Evolutionary conservation across 2,113 vertebrate genomes (phyloP).

Genomic region (Empidonax alnorum): DNA sequence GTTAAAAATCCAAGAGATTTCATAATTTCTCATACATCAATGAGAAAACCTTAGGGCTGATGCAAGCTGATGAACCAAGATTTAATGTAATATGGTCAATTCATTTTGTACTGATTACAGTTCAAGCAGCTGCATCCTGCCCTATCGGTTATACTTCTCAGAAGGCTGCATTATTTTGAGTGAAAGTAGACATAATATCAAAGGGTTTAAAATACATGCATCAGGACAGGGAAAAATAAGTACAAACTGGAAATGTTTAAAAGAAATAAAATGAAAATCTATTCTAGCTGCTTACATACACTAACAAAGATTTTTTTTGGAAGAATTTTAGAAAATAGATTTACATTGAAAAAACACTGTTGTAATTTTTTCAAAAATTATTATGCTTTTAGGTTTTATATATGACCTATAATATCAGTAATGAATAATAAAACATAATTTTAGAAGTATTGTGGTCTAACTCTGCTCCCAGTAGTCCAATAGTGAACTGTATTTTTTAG

Average conservation of each 20-base stretch:
- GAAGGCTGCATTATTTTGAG: constrained; percentile 14
- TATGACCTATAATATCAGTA: not conserved
- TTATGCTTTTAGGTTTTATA: not conserved
- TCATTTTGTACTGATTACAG: constrained; percentile 54
- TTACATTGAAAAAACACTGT: not conserved
- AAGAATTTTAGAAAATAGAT: not conserved
- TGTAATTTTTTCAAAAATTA: not conserved
- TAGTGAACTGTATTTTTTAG: not conserved
- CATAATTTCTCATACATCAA: constrained; percentile 5
- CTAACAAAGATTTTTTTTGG: not conserved
- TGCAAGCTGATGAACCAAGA: constrained; percentile 31
- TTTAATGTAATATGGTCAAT: constrained; percentile 54
- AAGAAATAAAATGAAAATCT: not conserved
- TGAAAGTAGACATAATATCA: not conserved
- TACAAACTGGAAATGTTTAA: not conserved
- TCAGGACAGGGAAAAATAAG: not conserved
- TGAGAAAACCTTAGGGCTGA: constrained; percentile 32
- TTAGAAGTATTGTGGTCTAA: not conserved
- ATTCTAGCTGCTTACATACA: not conserved
- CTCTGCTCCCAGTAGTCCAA: not conserved
- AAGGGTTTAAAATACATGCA: not conserved
- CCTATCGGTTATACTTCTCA: not conserved
- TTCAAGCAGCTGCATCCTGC: constrained; percentile 48
- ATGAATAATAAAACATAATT: not conserved
- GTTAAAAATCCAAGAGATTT: constrained; percentile 20